Evolutionary conservation across 2,888 invertebrate genomes (phyloP), one percentile per base, ranked within the genome.

Genomic region (Cyclophora albipunctata): DNA sequence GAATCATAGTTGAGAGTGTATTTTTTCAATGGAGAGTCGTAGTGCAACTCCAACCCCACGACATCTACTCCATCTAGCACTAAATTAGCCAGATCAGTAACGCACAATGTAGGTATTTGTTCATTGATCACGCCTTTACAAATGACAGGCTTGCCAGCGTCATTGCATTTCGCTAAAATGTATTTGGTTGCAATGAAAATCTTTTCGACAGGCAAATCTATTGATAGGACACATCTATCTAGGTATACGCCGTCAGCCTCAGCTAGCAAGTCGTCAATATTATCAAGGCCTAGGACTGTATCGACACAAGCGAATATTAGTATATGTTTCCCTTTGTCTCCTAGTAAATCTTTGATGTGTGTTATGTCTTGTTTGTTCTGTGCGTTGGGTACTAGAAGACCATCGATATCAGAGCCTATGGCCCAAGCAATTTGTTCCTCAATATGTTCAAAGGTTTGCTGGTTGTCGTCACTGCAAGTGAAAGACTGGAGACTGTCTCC

Each of bases 11-110:
- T 62, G 3, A 75, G 71, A 3, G 77, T 63, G 55, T 76, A 63
- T 59, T 82, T 87, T 48, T 75, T 79, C 41, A 85, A 58, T 0
- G 86, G 86, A 5, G 84, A 83, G 65, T 85, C 81, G 55, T 84
- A 87, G 59, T 84, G 76, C 34, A 87, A 91, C 71, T 98, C 90
- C 91, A 97, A 92, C 80, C 91, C 90, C 48, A 97, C 92, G 64
- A 96, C 96, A 78, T 97, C 97, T 42, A 93, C 94, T 3, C 97
- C 97, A 79, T 98, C 97, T 34, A 97, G 84, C 43, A 98, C 92
- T 6, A 96, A 93, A 79, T 97, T 97, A 34, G 96, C 97, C n/a
- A 98, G 95, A 75, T 97, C 97, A 33, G 94, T 79, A 91, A 91
- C 49, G 93, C 96, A 59, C 92, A 94, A 56, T 91, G 90, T 65